Base-by-base conservation (phyloP, 2,797 vertebrate genomes). In the Malurus splendens region DNA sequence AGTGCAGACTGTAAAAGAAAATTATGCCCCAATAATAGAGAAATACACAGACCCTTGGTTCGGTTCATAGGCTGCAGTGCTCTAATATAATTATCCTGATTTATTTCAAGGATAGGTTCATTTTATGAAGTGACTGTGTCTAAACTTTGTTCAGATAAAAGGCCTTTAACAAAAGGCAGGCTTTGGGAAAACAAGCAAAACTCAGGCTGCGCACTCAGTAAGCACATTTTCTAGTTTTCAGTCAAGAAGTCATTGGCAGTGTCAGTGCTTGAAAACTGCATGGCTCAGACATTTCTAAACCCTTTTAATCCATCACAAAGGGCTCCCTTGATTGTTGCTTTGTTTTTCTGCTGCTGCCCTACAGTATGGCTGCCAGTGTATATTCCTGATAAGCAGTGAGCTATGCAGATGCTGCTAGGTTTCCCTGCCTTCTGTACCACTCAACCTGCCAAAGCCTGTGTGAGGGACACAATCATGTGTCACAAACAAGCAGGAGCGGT, bases 221-320 rank as follows among this genome's bases (percentile, higher is more conserved):
- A 94, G 95, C 95, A 95, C 93, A 92, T 95, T 97, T 96, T 93
- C 95, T 92, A 86, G 86, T 92, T 90, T 96, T 95, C 96, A 95
- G 90, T 96, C 96, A 93, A 89, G 87, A 96, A 97, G 96, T 95
- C 96, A 95, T 95, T 97, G 97, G 96, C 96, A 96, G 94, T 94
- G 90, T 82, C 92, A 84, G 71, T 94, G 94, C 90, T 96, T 82
- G 85, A 95, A 96, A 97, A 97, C 95, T 96, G 95, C 96, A 94
- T 89, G 95, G 97, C 96, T 97, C 96, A 97, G 97, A 96, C 95
- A 87, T 96, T 97, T 96, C 94, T 96, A 97, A 97, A 94, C 94
- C 96, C 95, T 96, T 97, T 97, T 97, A 97, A 97, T 97, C 96
- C 95, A 94, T 91, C 95, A 97, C 96, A 97, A 97, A 97, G 95